A percentile compares a stretch with the other conserved stretches of the same genome.
phyloP scores from a whole-genome alignment of 2,888 invertebrate genomes.

The Temnothorax rugatulus region DNA sequence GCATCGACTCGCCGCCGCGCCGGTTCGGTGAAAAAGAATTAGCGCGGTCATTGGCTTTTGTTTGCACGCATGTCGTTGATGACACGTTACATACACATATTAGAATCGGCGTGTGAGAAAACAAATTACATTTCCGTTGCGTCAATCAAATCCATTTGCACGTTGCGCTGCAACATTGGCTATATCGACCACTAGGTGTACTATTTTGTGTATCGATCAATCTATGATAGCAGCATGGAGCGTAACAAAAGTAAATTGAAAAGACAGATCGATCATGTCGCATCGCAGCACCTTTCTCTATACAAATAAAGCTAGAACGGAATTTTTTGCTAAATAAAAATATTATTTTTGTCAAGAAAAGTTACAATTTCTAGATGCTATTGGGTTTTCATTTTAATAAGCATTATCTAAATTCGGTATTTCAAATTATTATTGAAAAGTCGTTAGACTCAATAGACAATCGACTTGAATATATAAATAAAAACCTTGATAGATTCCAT shows the following conservation, averaged over 20 bases:
- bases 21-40: not conserved
- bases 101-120: not conserved
- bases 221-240: not conserved
- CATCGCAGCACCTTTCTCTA: not conserved
- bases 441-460: not conserved
- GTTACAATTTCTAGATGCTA: not conserved
- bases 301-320: not conserved
- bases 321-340: not conserved
- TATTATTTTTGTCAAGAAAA: not conserved
- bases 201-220: conserved; percentile 33
- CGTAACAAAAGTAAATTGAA: conserved; percentile 36
- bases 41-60: conserved; percentile 29
- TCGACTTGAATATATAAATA: not conserved
- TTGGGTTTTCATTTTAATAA: not conserved
- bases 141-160: conserved; percentile 39
- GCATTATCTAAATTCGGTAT: not conserved
- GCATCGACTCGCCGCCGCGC: not conserved
- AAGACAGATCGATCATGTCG: not conserved
- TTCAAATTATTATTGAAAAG: not conserved
- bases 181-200: not conserved
- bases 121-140: conserved; percentile 15
- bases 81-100: not conserved
- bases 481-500: not conserved
- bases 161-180: conserved; percentile 4
- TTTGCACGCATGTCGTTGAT: not conserved